These are phyloP conservation scores for Irena cyanogastra DNA, from an alignment of 2,113 vertebrate genomes.

Conservation along the genomic window DNA sequence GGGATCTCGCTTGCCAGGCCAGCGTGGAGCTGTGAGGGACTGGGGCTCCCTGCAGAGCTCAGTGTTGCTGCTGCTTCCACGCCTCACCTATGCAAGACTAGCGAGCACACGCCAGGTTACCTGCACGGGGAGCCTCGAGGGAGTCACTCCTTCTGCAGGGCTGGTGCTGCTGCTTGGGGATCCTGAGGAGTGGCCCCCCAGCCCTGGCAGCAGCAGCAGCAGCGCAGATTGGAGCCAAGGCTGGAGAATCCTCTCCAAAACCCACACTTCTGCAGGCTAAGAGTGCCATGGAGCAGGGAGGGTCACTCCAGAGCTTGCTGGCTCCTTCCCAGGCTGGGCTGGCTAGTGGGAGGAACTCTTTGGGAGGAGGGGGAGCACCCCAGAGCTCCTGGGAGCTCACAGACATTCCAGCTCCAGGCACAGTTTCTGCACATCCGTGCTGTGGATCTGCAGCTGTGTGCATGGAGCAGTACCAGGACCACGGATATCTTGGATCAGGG, in stretches of 20 bases:
- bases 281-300: not conserved
- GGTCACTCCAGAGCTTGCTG: not conserved
- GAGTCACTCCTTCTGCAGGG: not conserved
- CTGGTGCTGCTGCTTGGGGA: not conserved
- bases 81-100: constrained; percentile 27
- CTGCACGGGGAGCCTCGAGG: not conserved
- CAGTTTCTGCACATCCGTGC: not conserved
- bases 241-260: not conserved
- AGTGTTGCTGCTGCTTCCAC: not conserved
- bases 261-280: not conserved
- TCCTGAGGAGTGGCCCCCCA: not conserved
- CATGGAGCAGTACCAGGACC: not conserved
- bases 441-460: not conserved
- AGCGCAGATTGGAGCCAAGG: not conserved
- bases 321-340: not conserved
- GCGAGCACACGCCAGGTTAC: not conserved
- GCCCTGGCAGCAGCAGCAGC: not conserved
- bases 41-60: not conserved
- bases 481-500: not conserved
- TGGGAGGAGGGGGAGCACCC: not conserved
- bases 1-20: not conserved
- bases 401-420: constrained; percentile 15
- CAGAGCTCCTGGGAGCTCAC: not conserved
- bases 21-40: not conserved
- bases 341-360: not conserved